Evolutionary conservation across 1,140 invertebrate species (phyloP), one percentile per base, ranked within the genome.

Genomic region (Nymphalis io): DNA sequence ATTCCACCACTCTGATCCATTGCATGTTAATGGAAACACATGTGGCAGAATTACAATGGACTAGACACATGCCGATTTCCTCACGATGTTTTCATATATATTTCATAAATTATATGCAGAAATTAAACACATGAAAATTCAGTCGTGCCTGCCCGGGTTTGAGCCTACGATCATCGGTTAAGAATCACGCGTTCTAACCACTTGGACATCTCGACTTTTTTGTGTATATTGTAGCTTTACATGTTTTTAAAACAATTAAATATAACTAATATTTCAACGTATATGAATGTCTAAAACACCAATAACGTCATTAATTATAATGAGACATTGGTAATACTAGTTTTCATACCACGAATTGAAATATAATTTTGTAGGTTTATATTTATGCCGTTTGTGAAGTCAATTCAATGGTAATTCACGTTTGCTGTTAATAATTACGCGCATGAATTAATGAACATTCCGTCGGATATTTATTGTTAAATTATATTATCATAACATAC

Each of bases 311-410:
- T 55, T 55, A 55, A 55, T 55, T 21, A 55, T n/a, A 27, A 55
- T 13, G 51, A 55, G 51, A 15, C 20, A 27, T 21, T 55, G 51
- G 20, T 55, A 55, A 55, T 55, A 21, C 51, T 55, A 55, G 51
- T 55, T 55, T 23, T 10, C 51, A 27, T 55, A 55, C 51, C 51
- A 27, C 51, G 23, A 53, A 53, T 27, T 23, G 51, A 55, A 55
- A 55, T 55, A 55, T 55, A 55, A 55, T 55, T 55, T 55, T 55
- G 51, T 55, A 15, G 21, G 51, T 10, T 21, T 27, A 55, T 55
- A 55, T 55, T 23, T 27, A 55, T 55, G 51, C 13, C 23, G 15
- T 55, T 55, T 55, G 51, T 55, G 23, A n/a, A 55, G 51, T 55
- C 20, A 27, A 55, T 55, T 55, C 51, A 15, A 55, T 55, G 51